phyloP scores from a whole-genome alignment of 2,888 invertebrate species.

The Girardia tigrina region DNA sequence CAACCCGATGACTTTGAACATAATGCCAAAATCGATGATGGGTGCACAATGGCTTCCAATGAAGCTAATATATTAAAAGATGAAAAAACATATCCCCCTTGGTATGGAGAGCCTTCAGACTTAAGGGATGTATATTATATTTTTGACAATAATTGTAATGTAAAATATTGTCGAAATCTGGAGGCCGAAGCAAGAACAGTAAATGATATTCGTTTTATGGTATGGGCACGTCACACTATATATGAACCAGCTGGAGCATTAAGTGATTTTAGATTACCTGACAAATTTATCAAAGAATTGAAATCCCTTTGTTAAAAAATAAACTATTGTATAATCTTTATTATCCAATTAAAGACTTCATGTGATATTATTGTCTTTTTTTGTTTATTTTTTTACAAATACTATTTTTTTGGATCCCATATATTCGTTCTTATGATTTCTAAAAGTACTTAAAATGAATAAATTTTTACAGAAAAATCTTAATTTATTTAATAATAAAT shows the following conservation, averaged over 20 bases:
- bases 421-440: too few relatives aligned
- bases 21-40: background rate
- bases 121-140: conserved; percentile 7
- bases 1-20: background rate
- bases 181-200: background rate
- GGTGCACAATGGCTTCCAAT: background rate
- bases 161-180: background rate
- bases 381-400: too few relatives aligned
- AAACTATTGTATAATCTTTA: too few relatives aligned
- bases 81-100: background rate
- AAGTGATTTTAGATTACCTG: background rate
- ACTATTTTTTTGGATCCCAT: too few relatives aligned
- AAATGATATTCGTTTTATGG: background rate
- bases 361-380: too few relatives aligned
- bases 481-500: too few relatives aligned
- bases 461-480: too few relatives aligned
- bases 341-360: too few relatives aligned
- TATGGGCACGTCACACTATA: background rate
- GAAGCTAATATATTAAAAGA: background rate
- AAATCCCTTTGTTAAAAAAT: background rate
- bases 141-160: background rate
- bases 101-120: conserved; percentile 6
- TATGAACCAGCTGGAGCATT: background rate
- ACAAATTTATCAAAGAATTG: background rate
- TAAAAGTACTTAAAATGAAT: too few relatives aligned